phyloP scores from a whole-genome alignment of 2,888 invertebrate genomes.

The Dinocampus coccinellae region DNA sequence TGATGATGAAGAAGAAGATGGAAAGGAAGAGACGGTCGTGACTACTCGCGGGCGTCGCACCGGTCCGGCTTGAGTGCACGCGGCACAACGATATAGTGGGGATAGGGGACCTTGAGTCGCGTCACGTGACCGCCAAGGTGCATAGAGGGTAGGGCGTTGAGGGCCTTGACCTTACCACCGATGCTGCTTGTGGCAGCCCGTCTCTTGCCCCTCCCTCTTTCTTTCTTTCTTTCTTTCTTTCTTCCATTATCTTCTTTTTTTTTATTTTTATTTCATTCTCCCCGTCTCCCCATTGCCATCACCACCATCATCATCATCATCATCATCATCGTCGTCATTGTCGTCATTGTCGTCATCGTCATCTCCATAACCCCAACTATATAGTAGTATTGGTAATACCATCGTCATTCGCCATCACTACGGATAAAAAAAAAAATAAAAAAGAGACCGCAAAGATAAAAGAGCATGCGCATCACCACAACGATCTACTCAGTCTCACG shows the following conservation, averaged over 20 bases:
- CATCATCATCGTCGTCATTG: slow-evolving; percentile 22
- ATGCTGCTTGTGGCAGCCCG: slow-evolving; percentile 46
- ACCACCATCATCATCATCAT: slow-evolving; percentile 1
- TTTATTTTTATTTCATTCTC: neutral
- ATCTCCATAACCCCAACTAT: neutral
- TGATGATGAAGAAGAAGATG: neutral
- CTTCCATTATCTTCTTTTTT: neutral
- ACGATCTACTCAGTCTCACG: slow-evolving; percentile 25
- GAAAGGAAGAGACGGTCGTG: neutral
- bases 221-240: slow-evolving; percentile 7
- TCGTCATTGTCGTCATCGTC: slow-evolving; percentile 27
- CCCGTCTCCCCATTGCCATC: no score
- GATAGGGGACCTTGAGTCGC: slow-evolving; percentile 72
- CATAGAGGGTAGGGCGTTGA: slow-evolving; percentile 67
- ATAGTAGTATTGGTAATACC: neutral
- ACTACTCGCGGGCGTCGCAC: slow-evolving; percentile 32
- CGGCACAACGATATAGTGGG: slow-evolving; percentile 54
- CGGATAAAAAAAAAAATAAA: neutral
- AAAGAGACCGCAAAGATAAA: slow-evolving; percentile 4
- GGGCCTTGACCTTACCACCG: slow-evolving; percentile 73
- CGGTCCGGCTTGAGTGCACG: slow-evolving; percentile 48
- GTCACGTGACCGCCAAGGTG: slow-evolving; percentile 71
- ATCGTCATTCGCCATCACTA: neutral
- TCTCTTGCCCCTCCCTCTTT: slow-evolving; percentile 32
- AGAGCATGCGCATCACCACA: slow-evolving; percentile 22